Percentiles rank a stretch among this genome's conserved stretches.
Evolutionary conservation across 2,113 vertebrate species (phyloP).

Genomic region (Thryonomys swinderianus): DNA sequence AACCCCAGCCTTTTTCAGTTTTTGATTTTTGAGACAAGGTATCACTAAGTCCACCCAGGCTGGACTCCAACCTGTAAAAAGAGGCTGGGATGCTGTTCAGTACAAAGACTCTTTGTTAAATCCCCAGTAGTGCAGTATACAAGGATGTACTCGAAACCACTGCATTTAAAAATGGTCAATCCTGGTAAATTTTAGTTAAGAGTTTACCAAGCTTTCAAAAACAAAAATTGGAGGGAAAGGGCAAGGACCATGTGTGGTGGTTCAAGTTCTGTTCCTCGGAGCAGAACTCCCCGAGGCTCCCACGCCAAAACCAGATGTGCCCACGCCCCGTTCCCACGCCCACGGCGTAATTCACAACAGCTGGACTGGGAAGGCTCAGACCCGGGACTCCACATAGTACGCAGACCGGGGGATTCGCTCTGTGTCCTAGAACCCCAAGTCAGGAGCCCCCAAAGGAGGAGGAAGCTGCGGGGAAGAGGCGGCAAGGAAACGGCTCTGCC

Average conservation of each 20-base stretch:
- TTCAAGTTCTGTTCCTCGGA: not conserved
- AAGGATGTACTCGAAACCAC: not conserved
- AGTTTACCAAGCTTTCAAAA: not conserved
- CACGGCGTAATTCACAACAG: constrained; percentile 29
- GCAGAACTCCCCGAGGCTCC: not conserved
- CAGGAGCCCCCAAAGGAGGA: not conserved
- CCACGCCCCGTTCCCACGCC: not conserved
- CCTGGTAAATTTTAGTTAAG: not conserved
- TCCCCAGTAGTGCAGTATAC: not conserved
- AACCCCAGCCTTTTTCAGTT: not conserved
- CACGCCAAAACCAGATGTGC: not conserved
- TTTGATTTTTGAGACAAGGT: not conserved
- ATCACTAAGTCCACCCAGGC: not conserved
- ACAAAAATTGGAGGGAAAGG: not conserved
- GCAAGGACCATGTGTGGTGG: not conserved
- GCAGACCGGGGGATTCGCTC: not conserved
- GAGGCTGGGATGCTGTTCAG: not conserved
- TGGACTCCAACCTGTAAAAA: not conserved
- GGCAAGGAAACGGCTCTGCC: not conserved
- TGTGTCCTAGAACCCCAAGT: not conserved
- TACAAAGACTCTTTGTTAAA: not conserved
- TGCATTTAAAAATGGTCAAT: not conserved
- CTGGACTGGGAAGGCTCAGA: not conserved
- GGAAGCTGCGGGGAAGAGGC: constrained; percentile 24
- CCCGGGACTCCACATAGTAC: not conserved